Base-by-base conservation (phyloP, 2,797 vertebrate species). In the Takifugu rubripes region DNA sequence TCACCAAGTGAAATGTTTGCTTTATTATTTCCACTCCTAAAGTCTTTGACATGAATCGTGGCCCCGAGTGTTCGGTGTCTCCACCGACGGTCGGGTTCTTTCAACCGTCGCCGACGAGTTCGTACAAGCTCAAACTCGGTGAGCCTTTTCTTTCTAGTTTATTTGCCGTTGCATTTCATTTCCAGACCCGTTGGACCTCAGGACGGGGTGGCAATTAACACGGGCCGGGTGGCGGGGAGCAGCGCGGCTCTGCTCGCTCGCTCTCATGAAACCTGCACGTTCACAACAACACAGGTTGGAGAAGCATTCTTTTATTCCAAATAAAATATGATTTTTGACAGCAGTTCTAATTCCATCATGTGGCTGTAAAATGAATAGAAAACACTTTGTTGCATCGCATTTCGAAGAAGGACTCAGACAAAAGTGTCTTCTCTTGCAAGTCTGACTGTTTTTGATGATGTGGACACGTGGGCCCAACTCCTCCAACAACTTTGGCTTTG, bases 221-320 rank as follows among this genome's bases (percentile, higher is more conserved):
- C 84, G 73, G 81, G 78, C 77, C 83, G 82, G 86, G 79, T 90
- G 76, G 73, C 70, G 40, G 72, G 66, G 76, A 75, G 76, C 70
- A 48, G 72, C 78, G 80, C 64, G 25, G 66, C 82, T 72, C 68
- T 65, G 65, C 67, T 63, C 60, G 48, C 60, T 71, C 47, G 62
- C 54, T 72, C 77, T 83, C 72, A 82, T 66, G 67, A 85, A 79
- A 87, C 79, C 83, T 83, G 74, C 84, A 85, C 61, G 68, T 40
- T 81, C 75, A 90, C 81, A 82, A 89, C 81, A 76, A 90, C 87
- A 89, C 82, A 71, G 84, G 83, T 84, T 86, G 74, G 77, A 86
- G 81, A 88, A 87, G 85, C 74, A 84, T 81, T 87, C 69, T 85
- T 91, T 91, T 89, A 91, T 89, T 91, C 86, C 86, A 88, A 90